Conservation (phyloP, 2,888 invertebrate species). For the Mermis nigrescens region DNA sequence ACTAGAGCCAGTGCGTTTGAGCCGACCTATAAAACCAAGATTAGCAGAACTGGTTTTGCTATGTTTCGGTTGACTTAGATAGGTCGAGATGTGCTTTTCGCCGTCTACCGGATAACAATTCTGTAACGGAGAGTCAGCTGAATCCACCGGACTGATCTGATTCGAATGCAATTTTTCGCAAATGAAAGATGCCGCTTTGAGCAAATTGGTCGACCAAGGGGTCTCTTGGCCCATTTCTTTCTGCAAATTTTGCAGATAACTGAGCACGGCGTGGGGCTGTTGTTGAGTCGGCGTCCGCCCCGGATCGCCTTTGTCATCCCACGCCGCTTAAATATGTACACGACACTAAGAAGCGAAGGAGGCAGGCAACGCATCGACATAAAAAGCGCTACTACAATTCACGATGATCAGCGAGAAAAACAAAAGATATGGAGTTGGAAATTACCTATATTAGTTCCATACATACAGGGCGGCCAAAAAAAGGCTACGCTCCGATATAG, state of each 20-base stretch:
- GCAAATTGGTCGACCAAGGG: slow-evolving; percentile 23
- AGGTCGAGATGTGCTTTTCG: neutral
- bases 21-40: neutral
- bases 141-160: neutral
- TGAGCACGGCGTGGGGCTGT: slow-evolving; percentile 4
- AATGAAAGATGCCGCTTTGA: slow-evolving; percentile 25
- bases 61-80: neutral
- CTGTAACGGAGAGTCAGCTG: neutral
- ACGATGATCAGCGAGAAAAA: too few species aligned
- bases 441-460: too few species aligned
- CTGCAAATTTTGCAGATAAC: slow-evolving; percentile 8
- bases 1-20: neutral
- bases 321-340: too few species aligned
- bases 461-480: too few species aligned
- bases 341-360: too few species aligned
- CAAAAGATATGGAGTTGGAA: too few species aligned
- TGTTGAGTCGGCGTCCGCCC: too few species aligned
- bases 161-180: slow-evolving; percentile 17
- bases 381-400: too few species aligned
- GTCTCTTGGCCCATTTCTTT: slow-evolving; percentile 11
- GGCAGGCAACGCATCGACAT: too few species aligned
- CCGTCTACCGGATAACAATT: neutral
- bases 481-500: too few species aligned
- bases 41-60: neutral
- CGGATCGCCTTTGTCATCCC: too few species aligned